phyloP scores from a whole-genome alignment of 2,888 invertebrate genomes.

The Xylota segnis region DNA sequence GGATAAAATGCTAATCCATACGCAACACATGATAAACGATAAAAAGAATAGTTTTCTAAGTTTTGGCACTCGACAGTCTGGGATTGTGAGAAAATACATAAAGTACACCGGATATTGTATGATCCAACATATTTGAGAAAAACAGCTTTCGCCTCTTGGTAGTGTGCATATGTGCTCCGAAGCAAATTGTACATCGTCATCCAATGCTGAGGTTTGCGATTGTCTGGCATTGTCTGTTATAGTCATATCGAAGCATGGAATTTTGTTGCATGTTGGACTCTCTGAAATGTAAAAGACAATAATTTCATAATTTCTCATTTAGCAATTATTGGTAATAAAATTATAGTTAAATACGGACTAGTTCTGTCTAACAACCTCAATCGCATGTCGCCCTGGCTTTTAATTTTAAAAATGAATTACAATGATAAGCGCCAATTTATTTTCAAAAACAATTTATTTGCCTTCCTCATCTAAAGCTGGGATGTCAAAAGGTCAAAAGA shows the following conservation, averaged over 20 bases:
- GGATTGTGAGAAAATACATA: slow-evolving; percentile 89
- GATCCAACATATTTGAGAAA: slow-evolving; percentile 86
- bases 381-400: too few species aligned
- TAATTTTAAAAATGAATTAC: too few species aligned
- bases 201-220: slow-evolving; percentile 18
- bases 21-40: slow-evolving; percentile 88
- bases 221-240: slow-evolving; percentile 14
- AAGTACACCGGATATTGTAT: slow-evolving; percentile 91
- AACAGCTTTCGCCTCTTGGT: slow-evolving; percentile 86
- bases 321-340: too few species aligned
- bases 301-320: too few species aligned
- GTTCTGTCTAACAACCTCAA: too few species aligned
- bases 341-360: too few species aligned
- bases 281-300: slow-evolving; percentile 13
- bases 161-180: slow-evolving; percentile 11
- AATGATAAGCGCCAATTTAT: too few species aligned
- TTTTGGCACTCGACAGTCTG: slow-evolving; percentile 89
- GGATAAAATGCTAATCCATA: slow-evolving; percentile 92
- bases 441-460: too few species aligned
- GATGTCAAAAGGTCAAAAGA: too few species aligned
- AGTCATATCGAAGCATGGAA: slow-evolving; percentile 49
- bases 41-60: slow-evolving; percentile 86
- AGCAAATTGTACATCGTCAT: slow-evolving; percentile 10
- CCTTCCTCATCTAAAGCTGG: too few species aligned
- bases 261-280: slow-evolving; percentile 27